Conservation (phyloP, 2,113 vertebrate genomes). For the Hydropotes inermis region DNA sequence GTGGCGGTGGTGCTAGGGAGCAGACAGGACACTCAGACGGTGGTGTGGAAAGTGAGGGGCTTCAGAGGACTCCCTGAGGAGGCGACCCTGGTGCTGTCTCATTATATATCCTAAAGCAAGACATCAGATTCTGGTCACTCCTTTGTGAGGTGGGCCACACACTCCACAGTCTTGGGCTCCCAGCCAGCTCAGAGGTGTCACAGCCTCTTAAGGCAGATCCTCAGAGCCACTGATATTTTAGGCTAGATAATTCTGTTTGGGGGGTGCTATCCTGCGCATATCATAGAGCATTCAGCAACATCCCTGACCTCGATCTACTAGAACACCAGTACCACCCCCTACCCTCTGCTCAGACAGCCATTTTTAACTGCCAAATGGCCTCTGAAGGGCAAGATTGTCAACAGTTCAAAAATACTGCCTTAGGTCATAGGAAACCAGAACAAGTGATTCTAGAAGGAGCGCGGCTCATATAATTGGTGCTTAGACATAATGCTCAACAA, state of each 20-base stretch:
- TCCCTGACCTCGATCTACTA: background rate
- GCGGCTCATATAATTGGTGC: background rate
- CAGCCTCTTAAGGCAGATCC: background rate
- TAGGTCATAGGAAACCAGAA: background rate
- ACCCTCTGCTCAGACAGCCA: background rate
- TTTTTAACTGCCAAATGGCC: background rate
- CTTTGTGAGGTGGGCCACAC: background rate
- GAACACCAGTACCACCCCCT: background rate
- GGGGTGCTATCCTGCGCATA: background rate
- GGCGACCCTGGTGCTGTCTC: background rate
- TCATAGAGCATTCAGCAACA: background rate
- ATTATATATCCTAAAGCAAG: background rate
- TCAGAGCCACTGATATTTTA: background rate
- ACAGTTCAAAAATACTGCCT: background rate
- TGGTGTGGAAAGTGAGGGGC: background rate
- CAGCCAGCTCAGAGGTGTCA: background rate
- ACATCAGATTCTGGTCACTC: background rate
- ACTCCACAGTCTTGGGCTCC: too few species aligned
- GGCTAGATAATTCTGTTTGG: background rate
- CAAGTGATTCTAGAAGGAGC: background rate
- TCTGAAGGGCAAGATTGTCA: background rate
- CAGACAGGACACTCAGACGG: background rate
- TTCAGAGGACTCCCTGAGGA: background rate
- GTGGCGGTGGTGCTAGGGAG: background rate
- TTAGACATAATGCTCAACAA: background rate